Evolutionary conservation across 2,797 vertebrate genomes (phyloP).

Genomic region (Benthosema pterotum): DNA sequence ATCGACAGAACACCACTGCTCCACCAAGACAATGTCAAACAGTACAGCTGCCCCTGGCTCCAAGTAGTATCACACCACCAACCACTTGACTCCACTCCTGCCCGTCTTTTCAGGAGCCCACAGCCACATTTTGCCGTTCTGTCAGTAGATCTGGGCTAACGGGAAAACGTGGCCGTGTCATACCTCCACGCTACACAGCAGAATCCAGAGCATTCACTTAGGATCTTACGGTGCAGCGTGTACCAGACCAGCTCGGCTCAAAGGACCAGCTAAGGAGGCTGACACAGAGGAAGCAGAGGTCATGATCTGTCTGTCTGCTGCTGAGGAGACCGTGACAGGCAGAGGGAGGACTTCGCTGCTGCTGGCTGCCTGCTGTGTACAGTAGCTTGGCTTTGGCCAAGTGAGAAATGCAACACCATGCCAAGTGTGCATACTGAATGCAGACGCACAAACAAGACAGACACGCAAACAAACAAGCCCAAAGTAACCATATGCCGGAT

Average conservation of each 20-base stretch:
- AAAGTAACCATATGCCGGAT: background rate
- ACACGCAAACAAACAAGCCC: background rate
- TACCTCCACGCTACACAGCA: slow-evolving; percentile 4
- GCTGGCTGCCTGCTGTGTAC: too few species aligned
- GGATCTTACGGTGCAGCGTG: too few species aligned
- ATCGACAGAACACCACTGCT: slow-evolving; percentile 1
- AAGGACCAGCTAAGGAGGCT: slow-evolving; percentile 13
- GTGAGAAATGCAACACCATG: too few species aligned
- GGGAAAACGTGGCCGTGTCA: slow-evolving; percentile 20
- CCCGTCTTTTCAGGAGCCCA: slow-evolving; percentile 14
- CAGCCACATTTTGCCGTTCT: slow-evolving; percentile 6
- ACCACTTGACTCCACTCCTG: slow-evolving; percentile 30
- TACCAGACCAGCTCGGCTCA: too few species aligned
- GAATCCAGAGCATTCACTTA: too few species aligned
- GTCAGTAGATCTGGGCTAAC: slow-evolving; percentile 13
- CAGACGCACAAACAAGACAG: background rate
- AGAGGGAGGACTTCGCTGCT: too few species aligned
- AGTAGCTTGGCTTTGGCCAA: too few species aligned
- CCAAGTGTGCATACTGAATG: background rate
- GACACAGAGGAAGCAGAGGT: slow-evolving; percentile 33
- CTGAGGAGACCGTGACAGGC: slow-evolving; percentile 15
- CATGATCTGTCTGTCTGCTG: slow-evolving; percentile 20
- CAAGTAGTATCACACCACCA: slow-evolving; percentile 17
- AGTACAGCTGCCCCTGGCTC: slow-evolving; percentile 19
- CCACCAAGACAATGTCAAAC: slow-evolving; percentile 7